Conservation (phyloP, 2,888 invertebrate species). For the Apocheima hispidaria region DNA sequence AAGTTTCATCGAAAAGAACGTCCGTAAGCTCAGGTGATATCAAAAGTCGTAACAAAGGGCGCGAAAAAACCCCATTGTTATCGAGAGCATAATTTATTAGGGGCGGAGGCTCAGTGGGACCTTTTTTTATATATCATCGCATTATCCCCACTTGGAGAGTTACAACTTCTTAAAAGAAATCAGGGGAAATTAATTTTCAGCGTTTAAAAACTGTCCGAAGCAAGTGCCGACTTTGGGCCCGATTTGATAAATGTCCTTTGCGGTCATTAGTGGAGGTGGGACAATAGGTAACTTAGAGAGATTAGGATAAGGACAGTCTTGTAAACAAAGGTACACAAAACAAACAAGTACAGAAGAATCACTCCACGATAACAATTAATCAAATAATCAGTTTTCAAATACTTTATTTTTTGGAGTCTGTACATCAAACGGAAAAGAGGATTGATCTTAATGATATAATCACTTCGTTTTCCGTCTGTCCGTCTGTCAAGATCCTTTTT, state of each 20-base stretch:
- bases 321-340: background rate
- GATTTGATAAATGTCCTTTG: conserved; percentile 72
- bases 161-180: conserved; percentile 86
- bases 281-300: conserved; percentile 13
- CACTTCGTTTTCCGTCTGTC: too few species aligned
- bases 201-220: conserved; percentile 81
- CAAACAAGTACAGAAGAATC: too few species aligned
- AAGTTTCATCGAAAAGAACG: conserved; percentile 36
- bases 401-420: too few species aligned
- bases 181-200: conserved; percentile 84
- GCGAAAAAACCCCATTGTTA: conserved; percentile 86
- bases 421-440: background rate
- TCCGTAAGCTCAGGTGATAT: conserved; percentile 81
- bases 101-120: conserved; percentile 79
- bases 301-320: conserved; percentile 5
- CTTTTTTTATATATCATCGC: conserved; percentile 87
- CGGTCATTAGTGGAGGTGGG: conserved; percentile 36
- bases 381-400: too few species aligned
- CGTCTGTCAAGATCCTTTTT: too few species aligned
- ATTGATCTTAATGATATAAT: too few species aligned
- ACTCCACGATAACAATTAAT: too few species aligned
- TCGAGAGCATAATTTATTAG: conserved; percentile 87
- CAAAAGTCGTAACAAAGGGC: conserved; percentile 85
- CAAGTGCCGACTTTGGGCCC: conserved; percentile 75
- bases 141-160: conserved; percentile 85